phyloP scores from a whole-genome alignment of 2,113 vertebrate species.

The zebrafish (Danio rerio) region DNA sequence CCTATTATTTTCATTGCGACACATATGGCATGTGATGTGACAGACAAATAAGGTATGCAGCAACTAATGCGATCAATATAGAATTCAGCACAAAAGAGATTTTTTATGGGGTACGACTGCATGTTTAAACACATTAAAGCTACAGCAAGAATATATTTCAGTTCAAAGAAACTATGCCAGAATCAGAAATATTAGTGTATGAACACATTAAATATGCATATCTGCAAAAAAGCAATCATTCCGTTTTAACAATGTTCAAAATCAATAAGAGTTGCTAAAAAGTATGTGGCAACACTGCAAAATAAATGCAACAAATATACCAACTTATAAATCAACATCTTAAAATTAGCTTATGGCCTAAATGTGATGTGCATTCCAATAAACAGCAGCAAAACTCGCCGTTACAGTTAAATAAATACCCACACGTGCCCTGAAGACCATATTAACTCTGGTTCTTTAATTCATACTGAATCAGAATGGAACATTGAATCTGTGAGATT shows the following conservation, averaged over 20 bases:
- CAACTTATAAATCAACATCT: not conserved
- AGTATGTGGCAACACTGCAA: not conserved
- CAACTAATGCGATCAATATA: slow-evolving; percentile 13
- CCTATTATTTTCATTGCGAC: slow-evolving; percentile 22
- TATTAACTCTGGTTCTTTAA: not conserved
- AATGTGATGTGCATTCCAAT: not conserved
- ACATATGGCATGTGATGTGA: not conserved
- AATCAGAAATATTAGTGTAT: no score
- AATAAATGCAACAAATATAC: no score
- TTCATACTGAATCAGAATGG: not conserved
- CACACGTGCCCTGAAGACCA: not conserved
- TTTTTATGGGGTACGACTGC: not conserved
- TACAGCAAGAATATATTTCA: not conserved
- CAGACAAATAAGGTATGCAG: slow-evolving; percentile 12
- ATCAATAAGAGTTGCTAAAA: not conserved
- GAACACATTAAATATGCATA: not conserved
- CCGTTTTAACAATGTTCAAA: not conserved
- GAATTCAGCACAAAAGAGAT: not conserved
- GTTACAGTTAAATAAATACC: not conserved
- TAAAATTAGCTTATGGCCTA: not conserved
- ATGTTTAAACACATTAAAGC: not conserved
- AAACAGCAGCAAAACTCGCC: not conserved
- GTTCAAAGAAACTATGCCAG: no score
- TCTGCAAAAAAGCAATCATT: not conserved
- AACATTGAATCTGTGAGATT: not conserved